These are phyloP conservation scores for Suncus etruscus DNA, from an alignment of 2,113 vertebrate species.

Conservation along the genomic window DNA sequence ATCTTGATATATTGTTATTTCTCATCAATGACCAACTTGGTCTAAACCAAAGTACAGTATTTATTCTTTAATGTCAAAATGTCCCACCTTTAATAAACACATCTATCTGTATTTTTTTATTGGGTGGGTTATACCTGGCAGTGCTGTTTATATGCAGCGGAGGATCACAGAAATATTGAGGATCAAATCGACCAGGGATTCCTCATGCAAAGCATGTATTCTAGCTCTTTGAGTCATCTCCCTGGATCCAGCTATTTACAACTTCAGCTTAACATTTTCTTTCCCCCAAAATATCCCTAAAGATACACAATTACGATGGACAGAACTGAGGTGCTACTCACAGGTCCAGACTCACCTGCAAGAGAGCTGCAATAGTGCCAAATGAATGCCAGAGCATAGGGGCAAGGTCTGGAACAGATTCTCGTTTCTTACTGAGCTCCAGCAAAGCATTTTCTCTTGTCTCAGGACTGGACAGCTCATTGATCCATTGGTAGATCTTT, in stretches of 20 bases:
- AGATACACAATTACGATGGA: background rate
- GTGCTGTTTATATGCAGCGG: too few species aligned
- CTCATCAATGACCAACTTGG: background rate
- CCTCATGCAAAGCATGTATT: too few species aligned
- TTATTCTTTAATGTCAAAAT: conserved; percentile 25
- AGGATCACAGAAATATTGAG: too few species aligned
- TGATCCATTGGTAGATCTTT: conserved; percentile 99
- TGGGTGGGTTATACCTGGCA: too few species aligned
- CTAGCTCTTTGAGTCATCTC: too few species aligned
- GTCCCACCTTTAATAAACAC: too few species aligned
- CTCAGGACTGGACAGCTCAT: conserved; percentile 97
- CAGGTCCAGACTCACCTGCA: conserved; percentile 90
- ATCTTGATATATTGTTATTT: background rate
- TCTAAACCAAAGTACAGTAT: conserved; percentile 31
- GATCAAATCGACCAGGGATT: too few species aligned
- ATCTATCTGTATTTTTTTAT: too few species aligned
- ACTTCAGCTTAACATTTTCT: conserved; percentile 5
- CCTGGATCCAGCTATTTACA: too few species aligned
- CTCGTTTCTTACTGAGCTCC: conserved; percentile 98
- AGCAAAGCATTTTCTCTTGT: conserved; percentile 97
- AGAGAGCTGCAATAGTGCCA: conserved; percentile 96
- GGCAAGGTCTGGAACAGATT: conserved; percentile 97
- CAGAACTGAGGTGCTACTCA: conserved; percentile 9
- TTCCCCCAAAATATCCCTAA: background rate
- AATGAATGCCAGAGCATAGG: conserved; percentile 99